A percentile compares a stretch with the other conserved stretches of the same genome.
phyloP scores from a whole-genome alignment of 2,113 vertebrate species.

The Recurvirostra avosetta region DNA sequence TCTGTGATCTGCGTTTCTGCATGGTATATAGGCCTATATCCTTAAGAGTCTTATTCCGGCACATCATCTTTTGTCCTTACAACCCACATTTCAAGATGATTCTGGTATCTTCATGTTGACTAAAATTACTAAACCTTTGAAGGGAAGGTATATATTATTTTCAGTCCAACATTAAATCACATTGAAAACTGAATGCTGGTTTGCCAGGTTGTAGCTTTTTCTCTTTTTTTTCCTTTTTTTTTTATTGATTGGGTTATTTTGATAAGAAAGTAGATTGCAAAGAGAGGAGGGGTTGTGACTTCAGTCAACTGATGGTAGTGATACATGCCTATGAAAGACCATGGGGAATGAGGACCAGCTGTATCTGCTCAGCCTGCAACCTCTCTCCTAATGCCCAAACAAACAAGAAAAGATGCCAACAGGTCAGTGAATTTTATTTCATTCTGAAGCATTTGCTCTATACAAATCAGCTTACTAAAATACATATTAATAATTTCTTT shows the following conservation, averaged over 20 bases:
- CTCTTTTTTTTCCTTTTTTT: background rate
- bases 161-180: background rate
- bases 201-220: background rate
- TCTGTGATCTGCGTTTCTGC: background rate
- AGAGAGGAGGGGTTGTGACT: background rate
- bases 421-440: background rate
- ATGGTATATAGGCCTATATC: background rate
- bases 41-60: background rate
- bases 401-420: background rate
- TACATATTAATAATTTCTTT: background rate
- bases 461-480: background rate
- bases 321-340: background rate
- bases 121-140: background rate
- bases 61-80: background rate
- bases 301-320: background rate
- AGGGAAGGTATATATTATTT: background rate
- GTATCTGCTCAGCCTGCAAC: background rate
- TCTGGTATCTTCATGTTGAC: background rate
- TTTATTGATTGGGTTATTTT: background rate
- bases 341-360: background rate
- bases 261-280: background rate
- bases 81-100: background rate
- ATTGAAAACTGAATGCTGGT: background rate
- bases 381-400: background rate
- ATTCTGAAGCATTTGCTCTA: background rate